Conservation (phyloP, 2,113 vertebrate genomes). For the Callipepla californica region DNA sequence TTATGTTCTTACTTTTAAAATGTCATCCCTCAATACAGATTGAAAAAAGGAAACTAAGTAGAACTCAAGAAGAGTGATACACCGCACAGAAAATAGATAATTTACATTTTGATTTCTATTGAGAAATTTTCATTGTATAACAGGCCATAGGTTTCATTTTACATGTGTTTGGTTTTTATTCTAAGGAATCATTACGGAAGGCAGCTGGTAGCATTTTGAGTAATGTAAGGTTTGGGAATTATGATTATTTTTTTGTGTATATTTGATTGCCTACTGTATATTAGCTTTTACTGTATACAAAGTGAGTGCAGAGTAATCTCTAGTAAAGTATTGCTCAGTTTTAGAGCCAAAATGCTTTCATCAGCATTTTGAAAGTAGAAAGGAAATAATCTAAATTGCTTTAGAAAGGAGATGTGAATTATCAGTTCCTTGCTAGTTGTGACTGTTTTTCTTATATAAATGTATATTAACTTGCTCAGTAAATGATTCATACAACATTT, state of each 20-base stretch:
- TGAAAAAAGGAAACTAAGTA: neutral
- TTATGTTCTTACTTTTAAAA: constrained; percentile 23
- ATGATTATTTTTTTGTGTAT: neutral
- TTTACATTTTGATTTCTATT: neutral
- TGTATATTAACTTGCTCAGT: neutral
- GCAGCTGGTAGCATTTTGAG: neutral
- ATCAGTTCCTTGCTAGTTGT: neutral
- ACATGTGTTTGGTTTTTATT: neutral
- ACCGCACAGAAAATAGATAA: neutral
- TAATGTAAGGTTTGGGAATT: neutral
- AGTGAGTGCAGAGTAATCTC: neutral
- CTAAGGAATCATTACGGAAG: neutral
- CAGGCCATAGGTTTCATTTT: neutral
- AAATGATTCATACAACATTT: neutral
- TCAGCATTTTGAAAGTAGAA: neutral
- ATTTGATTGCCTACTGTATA: neutral
- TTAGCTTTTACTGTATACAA: neutral
- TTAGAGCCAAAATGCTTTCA: neutral
- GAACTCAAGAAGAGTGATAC: neutral
- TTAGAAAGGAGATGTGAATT: neutral
- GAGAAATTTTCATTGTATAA: neutral
- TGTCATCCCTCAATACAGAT: neutral
- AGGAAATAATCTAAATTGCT: neutral
- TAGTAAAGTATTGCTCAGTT: neutral
- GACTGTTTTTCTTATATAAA: fast-evolving